A percentile compares a stretch with the other conserved stretches of the same genome.
phyloP scores from a whole-genome alignment of 2,797 vertebrate species.

The Gymnothorax reevesii region DNA sequence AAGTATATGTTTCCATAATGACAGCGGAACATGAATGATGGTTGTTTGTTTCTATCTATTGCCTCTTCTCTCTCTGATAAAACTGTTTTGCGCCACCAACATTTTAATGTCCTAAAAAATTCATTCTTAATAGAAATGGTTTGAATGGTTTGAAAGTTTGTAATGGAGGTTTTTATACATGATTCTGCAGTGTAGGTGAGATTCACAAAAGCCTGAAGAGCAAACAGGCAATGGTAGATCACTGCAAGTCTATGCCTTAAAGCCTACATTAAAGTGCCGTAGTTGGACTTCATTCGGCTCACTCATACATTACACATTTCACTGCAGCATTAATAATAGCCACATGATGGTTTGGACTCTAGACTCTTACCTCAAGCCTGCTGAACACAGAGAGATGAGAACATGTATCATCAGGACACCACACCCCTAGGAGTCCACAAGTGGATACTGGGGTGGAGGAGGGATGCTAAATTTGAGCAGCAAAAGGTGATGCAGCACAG shows the following conservation, averaged over 20 bases:
- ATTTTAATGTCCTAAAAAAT: too few species aligned
- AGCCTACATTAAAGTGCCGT: neutral
- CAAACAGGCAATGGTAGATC: neutral
- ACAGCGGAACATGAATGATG: neutral
- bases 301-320: too few species aligned
- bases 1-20: neutral
- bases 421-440: too few species aligned
- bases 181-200: neutral
- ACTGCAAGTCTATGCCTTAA: neutral
- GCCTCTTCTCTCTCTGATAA: neutral
- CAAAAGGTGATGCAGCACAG: too few species aligned
- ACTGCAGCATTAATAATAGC: too few species aligned
- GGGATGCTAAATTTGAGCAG: too few species aligned
- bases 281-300: neutral
- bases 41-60: neutral
- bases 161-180: neutral
- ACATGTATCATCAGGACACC: too few species aligned
- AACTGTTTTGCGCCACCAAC: neutral
- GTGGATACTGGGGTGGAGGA: too few species aligned
- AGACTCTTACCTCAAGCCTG: too few species aligned
- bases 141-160: neutral
- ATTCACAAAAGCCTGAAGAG: neutral
- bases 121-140: neutral
- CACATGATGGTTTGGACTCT: too few species aligned
- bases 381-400: too few species aligned